phyloP scores from a whole-genome alignment of 2,888 invertebrate species.

The Ommatoiulus sabulosus region DNA sequence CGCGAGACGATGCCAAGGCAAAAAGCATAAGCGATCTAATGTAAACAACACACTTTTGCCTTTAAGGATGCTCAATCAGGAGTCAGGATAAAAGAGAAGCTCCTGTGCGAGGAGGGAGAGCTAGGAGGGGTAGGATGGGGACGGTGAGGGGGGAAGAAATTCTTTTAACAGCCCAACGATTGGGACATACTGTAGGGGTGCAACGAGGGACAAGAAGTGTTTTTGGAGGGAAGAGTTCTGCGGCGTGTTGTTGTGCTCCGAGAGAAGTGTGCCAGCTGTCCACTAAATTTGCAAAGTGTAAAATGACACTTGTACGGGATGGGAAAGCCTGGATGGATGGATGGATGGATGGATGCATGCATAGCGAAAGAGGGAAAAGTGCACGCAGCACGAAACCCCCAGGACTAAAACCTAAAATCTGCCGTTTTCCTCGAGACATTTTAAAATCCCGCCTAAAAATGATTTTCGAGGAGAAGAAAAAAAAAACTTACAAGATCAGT shows the following conservation, averaged over 20 bases:
- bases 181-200: conserved; percentile 44
- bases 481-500: neutral
- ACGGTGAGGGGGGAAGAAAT: neutral
- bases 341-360: neutral
- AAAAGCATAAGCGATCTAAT: conserved; percentile 2
- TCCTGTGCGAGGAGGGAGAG: neutral
- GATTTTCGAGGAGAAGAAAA: neutral
- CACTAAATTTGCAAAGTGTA: conserved; percentile 53
- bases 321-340: conserved; percentile 4
- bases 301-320: conserved; percentile 51
- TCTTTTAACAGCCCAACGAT: conserved; percentile 21
- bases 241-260: conserved; percentile 47
- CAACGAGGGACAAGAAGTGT: neutral
- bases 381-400: neutral
- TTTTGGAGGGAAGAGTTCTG: neutral
- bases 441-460: conserved; percentile 27
- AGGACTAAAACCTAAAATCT: neutral
- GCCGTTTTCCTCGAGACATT: neutral
- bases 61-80: conserved; percentile 34
- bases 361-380: conserved; percentile 8
- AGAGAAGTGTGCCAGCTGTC: conserved; percentile 53
- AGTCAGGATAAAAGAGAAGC: conserved; percentile 17
- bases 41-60: conserved; percentile 34
- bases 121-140: neutral
- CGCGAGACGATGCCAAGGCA: neutral